Percentiles rank a stretch among this genome's conserved stretches.
phyloP scores from a whole-genome alignment of 2,888 invertebrate genomes.

The Sminthurinus aureus region DNA sequence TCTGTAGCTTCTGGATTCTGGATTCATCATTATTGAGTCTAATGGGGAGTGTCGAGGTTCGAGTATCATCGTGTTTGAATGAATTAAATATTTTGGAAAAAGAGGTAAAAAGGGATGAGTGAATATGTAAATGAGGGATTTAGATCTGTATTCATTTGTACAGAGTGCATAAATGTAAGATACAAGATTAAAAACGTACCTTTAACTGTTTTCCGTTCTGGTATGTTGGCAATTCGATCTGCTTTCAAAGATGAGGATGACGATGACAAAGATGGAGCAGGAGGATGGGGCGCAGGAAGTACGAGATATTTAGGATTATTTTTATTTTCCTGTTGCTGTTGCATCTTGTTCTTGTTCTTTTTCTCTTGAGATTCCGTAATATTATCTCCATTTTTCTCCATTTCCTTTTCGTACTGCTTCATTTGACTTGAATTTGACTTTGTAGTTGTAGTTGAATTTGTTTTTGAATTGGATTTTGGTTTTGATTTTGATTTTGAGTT shows the following conservation, averaged over 20 bases:
- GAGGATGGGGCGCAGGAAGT: constrained; percentile 15
- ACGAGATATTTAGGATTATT: not conserved
- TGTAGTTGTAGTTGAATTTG: not conserved
- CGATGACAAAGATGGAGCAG: not conserved
- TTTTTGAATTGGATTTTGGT: not conserved
- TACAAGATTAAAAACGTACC: constrained; percentile 23
- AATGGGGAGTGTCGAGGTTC: too few relatives aligned
- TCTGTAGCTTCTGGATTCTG: not conserved
- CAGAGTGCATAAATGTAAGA: too few relatives aligned
- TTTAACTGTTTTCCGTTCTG: constrained; percentile 39
- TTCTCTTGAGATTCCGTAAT: not conserved
- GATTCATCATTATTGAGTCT: not conserved
- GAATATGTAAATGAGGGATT: constrained; percentile 11
- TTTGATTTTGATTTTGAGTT: not conserved
- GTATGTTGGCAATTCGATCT: constrained; percentile 40
- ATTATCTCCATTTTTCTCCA: not conserved
- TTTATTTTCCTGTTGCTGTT: constrained; percentile 11
- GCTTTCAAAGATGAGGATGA: constrained; percentile 28
- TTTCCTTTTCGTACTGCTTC: not conserved
- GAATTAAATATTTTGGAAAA: not conserved
- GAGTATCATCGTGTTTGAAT: constrained; percentile 5
- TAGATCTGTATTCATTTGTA: too few relatives aligned
- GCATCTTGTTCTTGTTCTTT: not conserved
- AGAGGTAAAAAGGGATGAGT: constrained; percentile 1
- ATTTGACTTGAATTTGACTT: not conserved